phyloP scores from a whole-genome alignment of 1,140 invertebrate genomes.

The Drosophila navojoa region DNA sequence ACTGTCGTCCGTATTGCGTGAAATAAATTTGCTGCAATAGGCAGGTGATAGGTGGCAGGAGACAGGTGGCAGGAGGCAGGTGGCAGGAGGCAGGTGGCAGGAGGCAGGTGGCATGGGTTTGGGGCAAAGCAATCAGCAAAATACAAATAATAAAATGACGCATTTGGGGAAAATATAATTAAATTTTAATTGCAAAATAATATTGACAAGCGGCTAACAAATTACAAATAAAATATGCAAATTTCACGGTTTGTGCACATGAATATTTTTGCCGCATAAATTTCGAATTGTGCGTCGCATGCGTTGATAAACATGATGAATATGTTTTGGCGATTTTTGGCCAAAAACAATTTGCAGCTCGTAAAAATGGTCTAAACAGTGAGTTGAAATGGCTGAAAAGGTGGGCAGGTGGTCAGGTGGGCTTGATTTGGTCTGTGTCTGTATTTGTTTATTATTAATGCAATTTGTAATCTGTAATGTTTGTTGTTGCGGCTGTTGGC shows the following conservation, averaged over 20 bases:
- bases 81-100: neutral
- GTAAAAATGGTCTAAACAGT: conserved; percentile 44
- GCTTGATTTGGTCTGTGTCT: neutral
- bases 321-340: neutral
- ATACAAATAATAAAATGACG: conserved; percentile 15
- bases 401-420: neutral
- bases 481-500: neutral
- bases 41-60: too few species aligned
- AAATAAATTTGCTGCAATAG: neutral
- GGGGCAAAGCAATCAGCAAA: conserved; percentile 15
- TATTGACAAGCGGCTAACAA: conserved; percentile 66
- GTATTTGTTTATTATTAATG: conserved; percentile 65
- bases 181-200: conserved; percentile 79
- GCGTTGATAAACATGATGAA: neutral
- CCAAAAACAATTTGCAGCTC: conserved; percentile 41
- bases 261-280: conserved; percentile 15
- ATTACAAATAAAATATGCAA: conserved; percentile 69
- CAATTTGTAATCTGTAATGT: conserved; percentile 64
- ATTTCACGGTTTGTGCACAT: conserved; percentile 29
- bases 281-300: conserved; percentile 7
- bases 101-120: neutral
- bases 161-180: conserved; percentile 29
- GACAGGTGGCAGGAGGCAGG: neutral
- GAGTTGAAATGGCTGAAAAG: conserved; percentile 4
- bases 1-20: conserved; percentile 22